Evolutionary conservation across 2,113 vertebrate genomes (phyloP).

Genomic region (Psittacus erithacus): DNA sequence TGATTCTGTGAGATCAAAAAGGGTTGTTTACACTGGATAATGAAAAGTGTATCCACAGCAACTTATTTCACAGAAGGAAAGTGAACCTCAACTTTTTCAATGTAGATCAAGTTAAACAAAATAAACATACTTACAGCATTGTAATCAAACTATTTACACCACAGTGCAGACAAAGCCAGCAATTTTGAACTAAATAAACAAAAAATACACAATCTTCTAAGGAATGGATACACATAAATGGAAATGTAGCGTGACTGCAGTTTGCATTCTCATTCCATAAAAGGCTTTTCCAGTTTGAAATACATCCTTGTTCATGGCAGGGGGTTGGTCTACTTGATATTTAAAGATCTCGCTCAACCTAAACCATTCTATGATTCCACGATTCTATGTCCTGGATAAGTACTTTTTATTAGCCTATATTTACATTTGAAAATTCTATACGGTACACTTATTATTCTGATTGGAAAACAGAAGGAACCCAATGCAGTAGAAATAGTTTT

Average conservation of each 20-base stretch:
- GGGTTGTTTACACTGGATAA: background rate
- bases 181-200: background rate
- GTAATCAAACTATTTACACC: background rate
- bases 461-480: background rate
- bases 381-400: background rate
- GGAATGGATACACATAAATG: background rate
- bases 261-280: background rate
- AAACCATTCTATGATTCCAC: background rate
- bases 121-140: background rate
- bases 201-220: background rate
- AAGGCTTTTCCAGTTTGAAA: background rate
- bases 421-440: background rate
- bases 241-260: rapidly evolving
- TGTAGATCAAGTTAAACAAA: background rate
- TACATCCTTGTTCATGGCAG: background rate
- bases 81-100: background rate
- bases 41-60: background rate
- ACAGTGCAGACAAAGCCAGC: background rate
- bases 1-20: background rate
- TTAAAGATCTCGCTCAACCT: background rate
- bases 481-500: background rate
- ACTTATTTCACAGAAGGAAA: background rate
- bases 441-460: background rate
- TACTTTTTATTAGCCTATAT: background rate
- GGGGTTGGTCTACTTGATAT: background rate